phyloP scores from a whole-genome alignment of 2,797 vertebrate genomes.

The Malacoraja senta region DNA sequence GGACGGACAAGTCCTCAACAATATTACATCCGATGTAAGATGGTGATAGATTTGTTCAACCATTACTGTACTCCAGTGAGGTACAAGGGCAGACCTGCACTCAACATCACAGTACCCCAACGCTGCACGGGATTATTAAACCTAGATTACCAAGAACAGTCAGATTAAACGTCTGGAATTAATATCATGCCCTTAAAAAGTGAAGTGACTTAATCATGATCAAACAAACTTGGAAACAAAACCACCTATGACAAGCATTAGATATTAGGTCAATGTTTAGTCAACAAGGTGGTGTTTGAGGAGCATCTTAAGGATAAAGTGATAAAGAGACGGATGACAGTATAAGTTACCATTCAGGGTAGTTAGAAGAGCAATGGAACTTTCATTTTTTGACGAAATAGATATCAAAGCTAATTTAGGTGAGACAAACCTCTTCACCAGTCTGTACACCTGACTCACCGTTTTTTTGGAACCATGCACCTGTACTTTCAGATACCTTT shows the following conservation, averaged over 20 bases:
- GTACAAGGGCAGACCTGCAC: not conserved
- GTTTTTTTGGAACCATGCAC: too few relatives aligned
- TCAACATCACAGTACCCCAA: not conserved
- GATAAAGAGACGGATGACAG: too few relatives aligned
- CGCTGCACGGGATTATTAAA: not conserved
- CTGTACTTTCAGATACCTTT: too few relatives aligned
- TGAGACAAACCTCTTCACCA: too few relatives aligned
- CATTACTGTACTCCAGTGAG: too few relatives aligned
- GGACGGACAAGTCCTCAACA: too few relatives aligned
- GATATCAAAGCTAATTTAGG: not conserved
- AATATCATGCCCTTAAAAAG: not conserved
- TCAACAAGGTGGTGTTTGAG: not conserved
- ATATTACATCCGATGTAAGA: too few relatives aligned
- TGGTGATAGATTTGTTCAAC: too few relatives aligned
- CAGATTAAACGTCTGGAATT: constrained; percentile 7
- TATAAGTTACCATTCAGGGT: not conserved
- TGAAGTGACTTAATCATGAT: not conserved
- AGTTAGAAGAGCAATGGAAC: constrained; percentile 21
- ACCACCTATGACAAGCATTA: not conserved
- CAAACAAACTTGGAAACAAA: not conserved
- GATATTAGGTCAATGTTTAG: not conserved
- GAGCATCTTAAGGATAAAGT: too few relatives aligned
- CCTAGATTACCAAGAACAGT: constrained; percentile 37
- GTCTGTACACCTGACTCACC: too few relatives aligned
- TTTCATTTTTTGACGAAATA: not conserved